phyloP scores from a whole-genome alignment of 2,888 invertebrate species.

The Chalcosyrphus nemorum region DNA sequence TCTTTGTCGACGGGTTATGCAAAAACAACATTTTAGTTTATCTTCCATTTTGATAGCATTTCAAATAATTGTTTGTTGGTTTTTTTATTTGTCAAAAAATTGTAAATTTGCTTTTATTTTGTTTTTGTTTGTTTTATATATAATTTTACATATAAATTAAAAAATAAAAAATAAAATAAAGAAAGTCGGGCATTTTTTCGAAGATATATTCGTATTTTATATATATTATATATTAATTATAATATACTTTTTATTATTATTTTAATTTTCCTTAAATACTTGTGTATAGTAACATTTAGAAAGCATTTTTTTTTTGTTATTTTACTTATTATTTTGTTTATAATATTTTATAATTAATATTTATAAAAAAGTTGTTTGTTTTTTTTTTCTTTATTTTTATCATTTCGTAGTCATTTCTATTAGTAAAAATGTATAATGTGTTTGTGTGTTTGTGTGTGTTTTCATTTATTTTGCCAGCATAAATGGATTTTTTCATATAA shows the following conservation, averaged over 20 bases:
- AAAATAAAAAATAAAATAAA: slow-evolving; percentile 54
- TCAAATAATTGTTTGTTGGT: slow-evolving; percentile 43
- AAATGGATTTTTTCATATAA: slow-evolving; percentile 31
- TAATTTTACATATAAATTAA: slow-evolving; percentile 74
- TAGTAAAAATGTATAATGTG: slow-evolving; percentile 50
- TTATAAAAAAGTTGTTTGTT: slow-evolving; percentile 66
- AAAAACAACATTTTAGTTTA: neutral
- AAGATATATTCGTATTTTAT: slow-evolving; percentile 64
- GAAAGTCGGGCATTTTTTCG: slow-evolving; percentile 55
- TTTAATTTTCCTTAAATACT: slow-evolving; percentile 62
- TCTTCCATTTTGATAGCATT: slow-evolving; percentile 1
- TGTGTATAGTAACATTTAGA: slow-evolving; percentile 75
- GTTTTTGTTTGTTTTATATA: slow-evolving; percentile 61
- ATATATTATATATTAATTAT: slow-evolving; percentile 45
- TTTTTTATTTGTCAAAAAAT: slow-evolving; percentile 68
- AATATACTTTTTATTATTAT: slow-evolving; percentile 38
- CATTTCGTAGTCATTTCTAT: slow-evolving; percentile 63
- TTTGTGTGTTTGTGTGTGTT: slow-evolving; percentile 18
- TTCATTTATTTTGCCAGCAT: slow-evolving; percentile 51
- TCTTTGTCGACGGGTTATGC: too few relatives aligned
- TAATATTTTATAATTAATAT: slow-evolving; percentile 68
- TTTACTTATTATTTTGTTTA: slow-evolving; percentile 35
- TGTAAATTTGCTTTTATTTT: slow-evolving; percentile 71
- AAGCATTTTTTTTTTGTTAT: slow-evolving; percentile 66
- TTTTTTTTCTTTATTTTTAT: slow-evolving; percentile 34